These are phyloP conservation scores for Nephotettix cincticeps DNA, from an alignment of 1,140 invertebrate genomes.

Conservation along the genomic window DNA sequence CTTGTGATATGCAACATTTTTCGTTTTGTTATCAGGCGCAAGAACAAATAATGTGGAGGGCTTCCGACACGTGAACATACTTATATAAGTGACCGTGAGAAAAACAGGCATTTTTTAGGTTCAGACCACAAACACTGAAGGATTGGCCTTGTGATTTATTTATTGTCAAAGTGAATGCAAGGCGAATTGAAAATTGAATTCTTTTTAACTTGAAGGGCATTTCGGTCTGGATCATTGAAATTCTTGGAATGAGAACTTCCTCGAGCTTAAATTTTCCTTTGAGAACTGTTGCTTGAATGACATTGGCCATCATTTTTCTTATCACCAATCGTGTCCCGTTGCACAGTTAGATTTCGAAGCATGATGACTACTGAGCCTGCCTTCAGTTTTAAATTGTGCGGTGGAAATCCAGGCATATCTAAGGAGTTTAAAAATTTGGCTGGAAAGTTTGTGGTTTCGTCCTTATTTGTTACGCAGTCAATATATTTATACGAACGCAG, in stretches of 20 bases:
- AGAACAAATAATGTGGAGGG: constrained; percentile 23
- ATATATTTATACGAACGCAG: too few relatives aligned
- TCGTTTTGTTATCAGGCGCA: constrained; percentile 13
- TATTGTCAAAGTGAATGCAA: constrained; percentile 37
- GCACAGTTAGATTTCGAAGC: constrained; percentile 43
- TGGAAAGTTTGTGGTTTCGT: constrained; percentile 32
- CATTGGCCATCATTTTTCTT: constrained; percentile 30
- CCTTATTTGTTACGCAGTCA: too few relatives aligned
- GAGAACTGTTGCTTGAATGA: constrained; percentile 37
- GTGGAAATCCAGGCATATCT: not conserved
- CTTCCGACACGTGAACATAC: constrained; percentile 33
- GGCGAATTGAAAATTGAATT: constrained; percentile 46
- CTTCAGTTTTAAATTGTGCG: not conserved
- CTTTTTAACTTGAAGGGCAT: constrained; percentile 48
- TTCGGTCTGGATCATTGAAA: constrained; percentile 47
- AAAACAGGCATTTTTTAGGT: constrained; percentile 43
- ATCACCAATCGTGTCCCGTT: constrained; percentile 29
- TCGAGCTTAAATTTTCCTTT: constrained; percentile 44
- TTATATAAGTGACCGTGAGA: constrained; percentile 48
- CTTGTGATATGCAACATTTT: too few relatives aligned
- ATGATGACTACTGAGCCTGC: constrained; percentile 43
- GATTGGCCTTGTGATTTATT: constrained; percentile 49
- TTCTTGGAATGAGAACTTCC: constrained; percentile 47
- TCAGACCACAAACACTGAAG: constrained; percentile 43
- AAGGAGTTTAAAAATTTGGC: constrained; percentile 26